Evolutionary conservation across 2,113 vertebrate genomes (phyloP), one percentile per base, ranked within the genome.

Genomic region (Chloebia gouldiae): DNA sequence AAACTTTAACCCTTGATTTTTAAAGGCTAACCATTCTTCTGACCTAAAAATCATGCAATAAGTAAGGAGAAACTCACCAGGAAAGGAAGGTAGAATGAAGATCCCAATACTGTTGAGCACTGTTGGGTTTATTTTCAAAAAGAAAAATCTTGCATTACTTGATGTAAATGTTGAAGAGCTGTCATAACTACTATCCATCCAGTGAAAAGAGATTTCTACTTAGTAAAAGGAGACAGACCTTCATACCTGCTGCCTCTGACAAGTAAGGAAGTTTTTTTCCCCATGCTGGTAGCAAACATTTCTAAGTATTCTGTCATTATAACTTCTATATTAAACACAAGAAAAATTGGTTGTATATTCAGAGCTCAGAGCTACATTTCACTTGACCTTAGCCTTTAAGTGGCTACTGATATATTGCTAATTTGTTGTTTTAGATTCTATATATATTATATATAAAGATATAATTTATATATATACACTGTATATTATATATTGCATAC

Each of bases 21-120:
- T 89, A 91, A 89, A 95, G 81, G 83, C 83, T 93, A 91, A 69
- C 86, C 53, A 72, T 61, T 42, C 50, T 81, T 73, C 69, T 91
- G 89, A 94, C 84, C 81, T 95, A 89, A 79, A 95, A 95, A 76
- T 9, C 24, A 28, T 68, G 39, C 70, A 31, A 1, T 60, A 92
- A 80, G 78, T 44, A 57, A 84, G 73, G 23, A 79, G 53, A 93
- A 84, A 79, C 57, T 79, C 86, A 65, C 49, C 66, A 24, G 84
- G 89, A 96, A 76, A 61, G 40, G 45, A 92, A 68, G 54, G 53
- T 2, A 70, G 54, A 83, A 86, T 54, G 39, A 93, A 81, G 45
- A 68, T 70, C 30, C 53, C 49, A 72, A 50, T 65, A 64, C 45
- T 44, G 21, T 69, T 68, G 54, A 86, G 50, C 10, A 10, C 68